Percentiles rank a stretch among this genome's conserved stretches.
phyloP scores from a whole-genome alignment of 2,113 vertebrate genomes.

The Macquaria australasica region DNA sequence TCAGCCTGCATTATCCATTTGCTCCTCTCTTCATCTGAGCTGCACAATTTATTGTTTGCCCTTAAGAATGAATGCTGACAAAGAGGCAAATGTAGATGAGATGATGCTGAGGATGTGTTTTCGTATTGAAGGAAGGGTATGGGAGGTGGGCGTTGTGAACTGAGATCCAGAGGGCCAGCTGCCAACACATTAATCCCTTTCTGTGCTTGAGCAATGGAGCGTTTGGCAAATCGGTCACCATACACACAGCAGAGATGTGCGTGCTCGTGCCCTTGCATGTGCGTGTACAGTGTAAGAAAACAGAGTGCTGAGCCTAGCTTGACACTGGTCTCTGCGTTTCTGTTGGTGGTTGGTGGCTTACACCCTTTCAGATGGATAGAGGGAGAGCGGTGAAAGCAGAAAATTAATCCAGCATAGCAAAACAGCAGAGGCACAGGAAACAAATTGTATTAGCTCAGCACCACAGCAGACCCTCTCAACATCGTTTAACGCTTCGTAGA shows the following conservation, averaged over 20 bases:
- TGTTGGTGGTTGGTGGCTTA: conserved; percentile 58
- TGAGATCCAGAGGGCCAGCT: conserved; percentile 50
- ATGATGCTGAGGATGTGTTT: conserved; percentile 48
- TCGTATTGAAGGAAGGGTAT: conserved; percentile 21
- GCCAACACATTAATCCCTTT: conserved; percentile 65
- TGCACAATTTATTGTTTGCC: conserved; percentile 33
- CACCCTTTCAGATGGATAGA: conserved; percentile 67
- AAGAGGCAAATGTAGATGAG: conserved; percentile 50
- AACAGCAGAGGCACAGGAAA: conserved; percentile 73
- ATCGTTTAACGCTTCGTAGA: conserved; percentile 67
- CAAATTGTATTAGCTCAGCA: conserved; percentile 75
- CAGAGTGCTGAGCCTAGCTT: conserved; percentile 41
- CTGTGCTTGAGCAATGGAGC: conserved; percentile 53
- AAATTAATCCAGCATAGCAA: conserved; percentile 77
- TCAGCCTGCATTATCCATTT: conserved; percentile 28
- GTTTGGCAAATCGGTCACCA: conserved; percentile 54
- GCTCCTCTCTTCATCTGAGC: conserved; percentile 25
- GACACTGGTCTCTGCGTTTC: conserved; percentile 31
- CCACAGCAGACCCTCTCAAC: conserved; percentile 54
- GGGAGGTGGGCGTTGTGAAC: conserved; percentile 32
- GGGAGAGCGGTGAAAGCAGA: conserved; percentile 55
- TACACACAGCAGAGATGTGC: conserved; percentile 29
- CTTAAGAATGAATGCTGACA: conserved; percentile 47
- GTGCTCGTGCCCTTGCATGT: conserved; percentile 4
- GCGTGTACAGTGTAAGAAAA: conserved; percentile 23